These are phyloP conservation scores for Anagyrus pseudococci DNA, from an alignment of 2,888 invertebrate genomes.

Conservation along the genomic window DNA sequence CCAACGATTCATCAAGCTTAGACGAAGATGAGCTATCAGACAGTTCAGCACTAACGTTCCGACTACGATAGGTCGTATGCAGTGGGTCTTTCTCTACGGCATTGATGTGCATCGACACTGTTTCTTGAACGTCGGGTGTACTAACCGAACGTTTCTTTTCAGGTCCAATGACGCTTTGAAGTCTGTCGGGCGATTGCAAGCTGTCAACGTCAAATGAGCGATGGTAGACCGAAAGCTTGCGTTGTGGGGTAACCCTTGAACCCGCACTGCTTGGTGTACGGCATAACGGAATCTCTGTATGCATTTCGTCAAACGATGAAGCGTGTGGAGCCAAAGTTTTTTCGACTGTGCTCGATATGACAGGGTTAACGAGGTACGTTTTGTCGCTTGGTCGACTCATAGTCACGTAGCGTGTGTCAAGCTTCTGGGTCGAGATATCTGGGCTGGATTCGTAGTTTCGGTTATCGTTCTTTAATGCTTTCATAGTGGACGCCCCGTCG, in stretches of 20 bases:
- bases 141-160: conserved; percentile 30
- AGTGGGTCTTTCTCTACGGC: conserved; percentile 24
- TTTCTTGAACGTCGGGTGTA: conserved; percentile 24
- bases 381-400: conserved; percentile 4
- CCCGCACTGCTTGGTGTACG: not conserved
- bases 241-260: conserved; percentile 40
- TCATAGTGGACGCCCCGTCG: conserved; percentile 1
- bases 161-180: not conserved
- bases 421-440: not conserved
- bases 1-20: not conserved
- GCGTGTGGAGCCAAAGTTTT: not conserved
- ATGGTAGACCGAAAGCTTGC: conserved; percentile 52
- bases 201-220: conserved; percentile 50
- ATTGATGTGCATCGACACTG: not conserved
- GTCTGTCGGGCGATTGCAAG: conserved; percentile 24
- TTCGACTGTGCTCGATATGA: conserved; percentile 9
- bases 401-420: conserved; percentile 20
- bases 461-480: conserved; percentile 15
- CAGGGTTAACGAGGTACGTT: conserved; percentile 12
- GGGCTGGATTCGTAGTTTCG: conserved; percentile 4
- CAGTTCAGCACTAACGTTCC: conserved; percentile 31
- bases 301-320: not conserved
- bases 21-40: conserved; percentile 38
- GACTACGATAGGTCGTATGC: conserved; percentile 39
- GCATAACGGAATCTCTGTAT: conserved; percentile 9